A percentile compares a stretch with the other conserved stretches of the same genome.
Conservation (phyloP, 1,140 invertebrate species). For the Alviniconcha marisindica region DNA sequence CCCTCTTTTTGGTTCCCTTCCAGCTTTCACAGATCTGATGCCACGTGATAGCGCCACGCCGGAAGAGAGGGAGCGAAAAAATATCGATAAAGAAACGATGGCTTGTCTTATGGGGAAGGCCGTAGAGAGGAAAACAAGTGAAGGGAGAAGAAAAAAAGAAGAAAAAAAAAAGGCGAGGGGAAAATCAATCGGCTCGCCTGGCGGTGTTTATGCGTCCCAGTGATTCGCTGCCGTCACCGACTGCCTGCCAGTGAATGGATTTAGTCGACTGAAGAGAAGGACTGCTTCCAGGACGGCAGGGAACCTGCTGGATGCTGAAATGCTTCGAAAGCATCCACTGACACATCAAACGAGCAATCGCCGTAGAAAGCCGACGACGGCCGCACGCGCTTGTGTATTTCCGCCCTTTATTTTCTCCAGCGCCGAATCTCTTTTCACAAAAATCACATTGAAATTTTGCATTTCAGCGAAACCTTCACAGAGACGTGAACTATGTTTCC, state of each 20-base stretch:
- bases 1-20: background rate
- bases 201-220: conserved; percentile 4
- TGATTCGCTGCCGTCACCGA: background rate
- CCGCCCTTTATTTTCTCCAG: too few species aligned
- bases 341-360: too few species aligned
- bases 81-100: conserved; percentile 17
- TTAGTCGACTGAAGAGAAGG: background rate
- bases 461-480: too few species aligned
- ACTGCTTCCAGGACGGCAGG: background rate
- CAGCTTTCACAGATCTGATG: background rate
- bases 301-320: too few species aligned
- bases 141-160: background rate
- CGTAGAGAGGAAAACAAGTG: background rate
- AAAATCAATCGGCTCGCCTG: conserved; percentile 2
- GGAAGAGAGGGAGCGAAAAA: conserved; percentile 16
- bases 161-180: background rate
- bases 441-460: too few species aligned
- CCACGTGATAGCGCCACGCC: background rate
- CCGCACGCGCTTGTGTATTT: too few species aligned
- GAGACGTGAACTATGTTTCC: too few species aligned
- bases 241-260: background rate
- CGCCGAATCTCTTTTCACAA: too few species aligned
- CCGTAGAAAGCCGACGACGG: too few species aligned
- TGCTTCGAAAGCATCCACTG: too few species aligned
- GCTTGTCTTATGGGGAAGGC: conserved; percentile 4